Conservation (phyloP, 1,140 invertebrate species). For the Drosophila biarmipes region DNA sequence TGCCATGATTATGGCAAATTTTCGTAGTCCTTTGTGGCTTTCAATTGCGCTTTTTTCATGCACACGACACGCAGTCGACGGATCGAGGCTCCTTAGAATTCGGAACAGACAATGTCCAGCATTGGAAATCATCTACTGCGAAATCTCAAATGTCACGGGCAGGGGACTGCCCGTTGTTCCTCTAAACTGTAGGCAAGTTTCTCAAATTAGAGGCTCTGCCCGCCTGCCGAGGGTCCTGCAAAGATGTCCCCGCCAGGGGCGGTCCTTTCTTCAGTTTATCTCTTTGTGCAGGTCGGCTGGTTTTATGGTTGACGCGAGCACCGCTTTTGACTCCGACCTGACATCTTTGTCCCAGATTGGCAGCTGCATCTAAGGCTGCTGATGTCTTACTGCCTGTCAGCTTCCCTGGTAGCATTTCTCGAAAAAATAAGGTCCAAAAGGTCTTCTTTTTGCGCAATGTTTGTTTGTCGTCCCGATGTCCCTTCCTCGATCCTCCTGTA, state of each 20-base stretch:
- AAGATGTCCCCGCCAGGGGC: constrained; percentile 57
- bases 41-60: constrained; percentile 71
- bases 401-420: constrained; percentile 76
- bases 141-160: constrained; percentile 76
- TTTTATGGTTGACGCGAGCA: constrained; percentile 74
- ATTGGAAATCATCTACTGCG: constrained; percentile 77
- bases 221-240: constrained; percentile 20
- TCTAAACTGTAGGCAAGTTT: constrained; percentile 80
- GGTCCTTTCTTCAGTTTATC: constrained; percentile 57
- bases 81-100: constrained; percentile 37
- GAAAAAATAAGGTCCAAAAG: constrained; percentile 30
- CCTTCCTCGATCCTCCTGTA: constrained; percentile 50
- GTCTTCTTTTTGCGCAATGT: constrained; percentile 66
- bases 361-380: constrained; percentile 60
- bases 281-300: constrained; percentile 48
- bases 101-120: constrained; percentile 51
- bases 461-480: constrained; percentile 39
- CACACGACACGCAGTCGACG: constrained; percentile 34
- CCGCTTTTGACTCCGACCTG: constrained; percentile 58
- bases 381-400: constrained; percentile 70
- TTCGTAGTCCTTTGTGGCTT: constrained; percentile 70
- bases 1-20: constrained; percentile 80
- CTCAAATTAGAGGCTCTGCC: constrained; percentile 74
- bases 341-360: constrained; percentile 59
- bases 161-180: constrained; percentile 25